Evolutionary conservation across 92 coral and sea anemone species (phyloP), one percentile per base, ranked within the genome.

Genomic region (Palythoa grandis): DNA sequence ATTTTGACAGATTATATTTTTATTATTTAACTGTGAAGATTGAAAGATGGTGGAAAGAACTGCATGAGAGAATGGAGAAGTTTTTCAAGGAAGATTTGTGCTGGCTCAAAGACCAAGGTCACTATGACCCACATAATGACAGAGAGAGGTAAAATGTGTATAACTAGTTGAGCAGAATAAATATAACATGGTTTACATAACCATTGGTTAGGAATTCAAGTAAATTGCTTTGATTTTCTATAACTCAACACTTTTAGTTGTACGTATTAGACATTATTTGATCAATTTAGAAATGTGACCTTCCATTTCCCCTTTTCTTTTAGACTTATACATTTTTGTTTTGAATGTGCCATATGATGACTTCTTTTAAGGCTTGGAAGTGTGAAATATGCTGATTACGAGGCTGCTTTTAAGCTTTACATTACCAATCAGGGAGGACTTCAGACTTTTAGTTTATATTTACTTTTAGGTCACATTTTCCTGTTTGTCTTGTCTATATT

Each of bases 61-160:
- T n/a, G n/a, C n/a, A n/a, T n/a, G n/a, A n/a, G n/a, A n/a, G n/a
- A n/a, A n/a, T n/a, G n/a, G n/a, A n/a, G n/a, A n/a, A n/a, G n/a
- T n/a, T n/a, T n/a, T n/a, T n/a, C n/a, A n/a, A n/a, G n/a, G n/a
- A n/a, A n/a, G 5, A 40, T 2, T 5, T 40, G 70, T 65, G 70
- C 70, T 65, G 38, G 70, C 70, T 66, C 10, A 66, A 66, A 22
- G 38, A 66, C 37, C 70, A 66, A 66, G 70, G 70, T 66, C 70
- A 66, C 70, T 66, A 66, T 66, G 70, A 66, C 70, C 24, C 70
- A 66, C 37, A 66, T 66, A 66, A 66, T 66, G 70, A 66, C 70
- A 66, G 11, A 66, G 70, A 66, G 25, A 57, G 15, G 70, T 7
- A 22, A n/a, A 66, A 66, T 66, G 70, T 23, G 37, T 66, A 66